Evolutionary conservation across 2,113 vertebrate species (phyloP).

Genomic region (Apteryx owenii): DNA sequence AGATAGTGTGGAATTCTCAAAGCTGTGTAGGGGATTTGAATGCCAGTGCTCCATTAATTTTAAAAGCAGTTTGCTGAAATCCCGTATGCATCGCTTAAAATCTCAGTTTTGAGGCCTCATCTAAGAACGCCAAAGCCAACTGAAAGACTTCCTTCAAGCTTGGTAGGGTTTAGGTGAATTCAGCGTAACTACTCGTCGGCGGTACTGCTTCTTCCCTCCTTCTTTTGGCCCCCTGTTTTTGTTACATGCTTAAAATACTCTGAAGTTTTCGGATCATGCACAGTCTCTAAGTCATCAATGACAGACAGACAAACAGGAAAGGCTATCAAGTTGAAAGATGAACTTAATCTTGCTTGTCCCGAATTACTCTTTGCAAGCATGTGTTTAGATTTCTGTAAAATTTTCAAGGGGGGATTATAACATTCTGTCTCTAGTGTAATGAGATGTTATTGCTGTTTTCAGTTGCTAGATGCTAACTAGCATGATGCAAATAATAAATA

Average conservation of each 20-base stretch:
- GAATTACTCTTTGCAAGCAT: not conserved
- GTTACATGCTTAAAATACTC: not conserved
- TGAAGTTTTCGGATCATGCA: not conserved
- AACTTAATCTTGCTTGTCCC: not conserved
- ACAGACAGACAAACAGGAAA: not conserved
- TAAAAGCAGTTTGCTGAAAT: not conserved
- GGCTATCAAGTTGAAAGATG: not conserved
- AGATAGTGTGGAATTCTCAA: not conserved
- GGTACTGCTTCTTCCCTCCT: not conserved
- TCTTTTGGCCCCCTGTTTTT: not conserved
- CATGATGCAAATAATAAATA: conserved; percentile 22
- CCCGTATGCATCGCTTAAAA: not conserved
- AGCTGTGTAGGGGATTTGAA: fast-evolving
- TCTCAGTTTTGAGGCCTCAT: not conserved
- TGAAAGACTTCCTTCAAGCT: not conserved
- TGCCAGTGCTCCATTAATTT: not conserved
- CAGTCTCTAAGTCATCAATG: not conserved
- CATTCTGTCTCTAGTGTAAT: not conserved
- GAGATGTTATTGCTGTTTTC: not conserved
- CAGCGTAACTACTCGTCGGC: not conserved
- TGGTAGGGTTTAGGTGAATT: not conserved
- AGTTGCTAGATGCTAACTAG: not conserved
- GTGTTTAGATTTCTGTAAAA: not conserved
- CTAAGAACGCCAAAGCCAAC: not conserved
- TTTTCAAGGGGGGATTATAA: not conserved